Evolutionary conservation across 1,140 invertebrate species (phyloP), one percentile per base, ranked within the genome.

Genomic region (Megalopta genalis): DNA sequence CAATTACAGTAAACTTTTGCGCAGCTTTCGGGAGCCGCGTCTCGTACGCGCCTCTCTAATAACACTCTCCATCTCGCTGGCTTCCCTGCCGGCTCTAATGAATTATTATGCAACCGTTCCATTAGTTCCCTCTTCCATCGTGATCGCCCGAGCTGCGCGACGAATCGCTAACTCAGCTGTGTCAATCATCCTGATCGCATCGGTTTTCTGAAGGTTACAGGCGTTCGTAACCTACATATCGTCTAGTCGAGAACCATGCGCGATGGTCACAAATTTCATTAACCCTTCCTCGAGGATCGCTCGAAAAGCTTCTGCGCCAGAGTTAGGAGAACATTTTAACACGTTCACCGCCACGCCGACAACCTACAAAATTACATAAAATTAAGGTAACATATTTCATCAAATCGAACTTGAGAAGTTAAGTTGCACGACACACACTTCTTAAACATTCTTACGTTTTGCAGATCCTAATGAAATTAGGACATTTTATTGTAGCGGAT

Each of bases 161-260:
- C 83, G 83, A 84, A 84, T 84, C 66, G 77, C 71, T 65, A 42
- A 83, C 77, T 84, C 81, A 83, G 67, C 67, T 77, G 75, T 70
- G 76, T 64, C 80, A 84, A 84, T 78, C 67, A 63, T 73, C 59
- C 75, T 62, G 60, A 23, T 84, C 54, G 63, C 42, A 25, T 71
- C 64, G 27, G 54, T 68, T 65, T 37, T 37, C 21, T n/a, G 54
- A 57, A 57, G 54, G 54, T 57, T 57, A 57, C 54, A 57, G 21
- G 7, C 6, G 8, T 57, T 21, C 8, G 54, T n/a, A 57, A 57
- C 21, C 54, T n/a, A 57, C 8, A 57, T 57, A 57, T 57, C 54
- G 54, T 57, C 5, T 21, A 9, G 54, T 9, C 54, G 54, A n/a
- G 54, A 1, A 7, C 7, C 21, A 21, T 57, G 8, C n/a, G 8